Conservation (phyloP, 2,113 vertebrate species). For the Nesoenas mayeri region DNA sequence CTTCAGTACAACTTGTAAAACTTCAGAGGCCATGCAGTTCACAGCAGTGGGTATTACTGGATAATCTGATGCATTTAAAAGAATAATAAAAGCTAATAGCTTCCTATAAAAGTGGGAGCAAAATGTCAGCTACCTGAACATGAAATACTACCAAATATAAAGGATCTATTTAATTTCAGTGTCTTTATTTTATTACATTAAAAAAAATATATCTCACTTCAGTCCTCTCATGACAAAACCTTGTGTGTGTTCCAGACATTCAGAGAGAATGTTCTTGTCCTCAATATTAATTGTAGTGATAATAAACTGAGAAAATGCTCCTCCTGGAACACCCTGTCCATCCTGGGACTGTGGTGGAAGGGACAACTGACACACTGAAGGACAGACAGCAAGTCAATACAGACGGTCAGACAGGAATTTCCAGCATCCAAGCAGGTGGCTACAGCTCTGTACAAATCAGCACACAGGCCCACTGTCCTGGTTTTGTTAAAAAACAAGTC, state of each 20-base stretch:
- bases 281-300: neutral
- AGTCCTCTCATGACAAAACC: neutral
- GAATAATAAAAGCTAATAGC: neutral
- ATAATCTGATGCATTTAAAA: neutral
- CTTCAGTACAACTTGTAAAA: neutral
- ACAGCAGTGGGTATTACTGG: neutral
- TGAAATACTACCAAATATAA: neutral
- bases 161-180: neutral
- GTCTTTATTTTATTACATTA: neutral
- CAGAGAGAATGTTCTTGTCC: neutral
- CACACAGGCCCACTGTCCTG: too few relatives aligned
- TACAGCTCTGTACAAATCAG: neutral
- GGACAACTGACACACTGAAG: neutral
- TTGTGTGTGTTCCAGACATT: neutral
- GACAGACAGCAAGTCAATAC: neutral
- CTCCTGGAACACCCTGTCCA: neutral
- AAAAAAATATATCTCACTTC: neutral
- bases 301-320: neutral
- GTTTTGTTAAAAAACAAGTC: too few relatives aligned
- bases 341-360: neutral
- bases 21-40: neutral
- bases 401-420: neutral
- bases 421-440: rapidly evolving
- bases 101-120: neutral
- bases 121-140: neutral